These are phyloP conservation scores for Setipinna tenuifilis DNA, from an alignment of 2,797 vertebrate genomes.

Conservation along the genomic window DNA sequence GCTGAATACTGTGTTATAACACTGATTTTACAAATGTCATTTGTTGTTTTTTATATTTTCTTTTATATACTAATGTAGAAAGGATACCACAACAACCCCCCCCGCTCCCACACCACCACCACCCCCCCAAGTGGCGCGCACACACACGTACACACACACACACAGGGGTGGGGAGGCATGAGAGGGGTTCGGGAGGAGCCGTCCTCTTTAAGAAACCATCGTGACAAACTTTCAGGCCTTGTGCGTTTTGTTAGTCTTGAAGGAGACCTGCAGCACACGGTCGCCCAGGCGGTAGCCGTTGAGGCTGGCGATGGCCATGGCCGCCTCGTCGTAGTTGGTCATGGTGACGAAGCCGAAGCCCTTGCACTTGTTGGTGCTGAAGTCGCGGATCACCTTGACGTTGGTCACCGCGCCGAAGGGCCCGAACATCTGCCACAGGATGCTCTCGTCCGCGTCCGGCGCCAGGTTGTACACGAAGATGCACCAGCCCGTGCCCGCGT, in stretches of 20 bases:
- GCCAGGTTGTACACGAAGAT: constrained; percentile 99
- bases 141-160: too few relatives aligned
- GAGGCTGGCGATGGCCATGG: constrained; percentile 97
- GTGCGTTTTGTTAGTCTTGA: constrained; percentile 99
- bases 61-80: constrained; percentile 88
- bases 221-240: constrained; percentile 82
- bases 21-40: constrained; percentile 86
- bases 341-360: constrained; percentile 99
- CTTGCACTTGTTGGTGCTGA: constrained; percentile 99
- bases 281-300: constrained; percentile 98
- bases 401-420: constrained; percentile 98
- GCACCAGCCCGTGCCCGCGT: constrained; percentile 94
- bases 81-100: constrained; percentile 77
- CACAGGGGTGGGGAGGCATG: neutral
- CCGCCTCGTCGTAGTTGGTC: constrained; percentile 99
- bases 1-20: constrained; percentile 87
- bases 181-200: neutral
- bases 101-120: neutral
- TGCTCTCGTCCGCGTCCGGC: constrained; percentile 95
- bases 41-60: constrained; percentile 69
- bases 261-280: constrained; percentile 98
- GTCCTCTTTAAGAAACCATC: constrained; percentile 8
- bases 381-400: constrained; percentile 98
- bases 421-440: constrained; percentile 99
- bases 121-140: too few relatives aligned